Percentiles rank a stretch among this genome's conserved stretches.
These are phyloP conservation scores for Melieria omissa DNA, from an alignment of 2,888 invertebrate species.

Conservation along the genomic window DNA sequence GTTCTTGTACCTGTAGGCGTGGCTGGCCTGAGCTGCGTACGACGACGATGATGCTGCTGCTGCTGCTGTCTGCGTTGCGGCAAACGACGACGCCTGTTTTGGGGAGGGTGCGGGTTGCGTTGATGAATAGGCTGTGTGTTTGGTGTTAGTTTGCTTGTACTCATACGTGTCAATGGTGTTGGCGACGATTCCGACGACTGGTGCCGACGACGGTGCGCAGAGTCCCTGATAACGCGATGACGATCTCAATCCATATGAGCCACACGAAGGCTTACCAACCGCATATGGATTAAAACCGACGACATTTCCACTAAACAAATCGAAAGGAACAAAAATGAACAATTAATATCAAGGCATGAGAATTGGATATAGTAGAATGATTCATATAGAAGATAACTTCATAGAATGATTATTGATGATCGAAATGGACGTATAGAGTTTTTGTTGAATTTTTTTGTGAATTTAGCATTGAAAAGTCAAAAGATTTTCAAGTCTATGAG, in stretches of 20 bases:
- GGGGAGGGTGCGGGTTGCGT: conserved; percentile 48
- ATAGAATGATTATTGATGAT: too few species aligned
- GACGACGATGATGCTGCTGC: conserved; percentile 43
- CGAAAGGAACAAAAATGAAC: not conserved
- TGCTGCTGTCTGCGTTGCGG: conserved; percentile 40
- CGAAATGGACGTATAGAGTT: too few species aligned
- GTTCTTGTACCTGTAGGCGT: conserved; percentile 49
- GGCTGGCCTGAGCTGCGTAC: conserved; percentile 52
- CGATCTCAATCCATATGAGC: conserved; percentile 75
- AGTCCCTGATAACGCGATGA: conserved; percentile 81
- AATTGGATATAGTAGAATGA: too few species aligned
- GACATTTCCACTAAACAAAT: conserved; percentile 75
- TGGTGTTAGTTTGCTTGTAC: conserved; percentile 54
- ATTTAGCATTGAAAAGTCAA: too few species aligned
- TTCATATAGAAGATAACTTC: too few species aligned
- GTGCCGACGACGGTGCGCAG: conserved; percentile 69
- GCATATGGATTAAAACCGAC: conserved; percentile 81
- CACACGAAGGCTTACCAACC: conserved; percentile 79
- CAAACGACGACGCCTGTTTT: conserved; percentile 67
- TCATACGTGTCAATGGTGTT: conserved; percentile 65
- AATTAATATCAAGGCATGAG: not conserved
- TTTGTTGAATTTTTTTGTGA: too few species aligned
- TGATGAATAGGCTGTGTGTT: conserved; percentile 48
- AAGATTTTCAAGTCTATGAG: too few species aligned
- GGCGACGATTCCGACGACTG: conserved; percentile 68